Evolutionary conservation across 1,140 invertebrate species (phyloP), one percentile per base, ranked within the genome.

Genomic region (Theocolax elegans): DNA sequence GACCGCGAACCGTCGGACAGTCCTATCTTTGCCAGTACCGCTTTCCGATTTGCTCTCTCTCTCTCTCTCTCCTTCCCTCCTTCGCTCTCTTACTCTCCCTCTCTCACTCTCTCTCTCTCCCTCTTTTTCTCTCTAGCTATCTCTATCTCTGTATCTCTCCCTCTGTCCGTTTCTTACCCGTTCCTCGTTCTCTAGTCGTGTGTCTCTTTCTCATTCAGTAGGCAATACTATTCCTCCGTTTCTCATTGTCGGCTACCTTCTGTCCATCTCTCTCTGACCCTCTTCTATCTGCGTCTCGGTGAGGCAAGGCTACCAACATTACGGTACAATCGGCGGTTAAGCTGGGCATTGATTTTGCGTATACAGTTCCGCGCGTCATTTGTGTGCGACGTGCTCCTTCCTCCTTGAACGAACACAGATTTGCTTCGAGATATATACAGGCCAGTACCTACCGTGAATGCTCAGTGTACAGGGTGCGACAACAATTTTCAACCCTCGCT

Each of bases 321-420:
- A 76, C 72, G 67, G 67, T 71, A 74, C 74, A 80, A 79, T 79
- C 76, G 69, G 72, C 67, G 74, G 75, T 77, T 79, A 77, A 78
- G 76, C 77, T 75, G 72, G 66, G 74, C 76, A 80, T 80, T 82
- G 78, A 82, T 82, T 82, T 82, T 79, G 77, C 76, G 71, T 79
- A 77, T 76, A 79, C 66, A 77, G 74, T 71, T 70, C 58, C 64
- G 63, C 49, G 67, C 70, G 72, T 79, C 74, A 77, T 75, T 79
- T 78, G 78, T 80, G 75, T 75, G 66, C 53, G 76, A 75, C 73
- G 48, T 72, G 67, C 72, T 40, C 59, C 64, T 73, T 73, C 17
- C 72, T 74, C 72, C 67, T 71, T 75, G 67, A 72, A 72, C 72
- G 72, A 75, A 77, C 69, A 73, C 71, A 74, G 67, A 75, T 74